Conservation (phyloP, 2,113 vertebrate genomes). For the Tychaedon coryphoeus region DNA sequence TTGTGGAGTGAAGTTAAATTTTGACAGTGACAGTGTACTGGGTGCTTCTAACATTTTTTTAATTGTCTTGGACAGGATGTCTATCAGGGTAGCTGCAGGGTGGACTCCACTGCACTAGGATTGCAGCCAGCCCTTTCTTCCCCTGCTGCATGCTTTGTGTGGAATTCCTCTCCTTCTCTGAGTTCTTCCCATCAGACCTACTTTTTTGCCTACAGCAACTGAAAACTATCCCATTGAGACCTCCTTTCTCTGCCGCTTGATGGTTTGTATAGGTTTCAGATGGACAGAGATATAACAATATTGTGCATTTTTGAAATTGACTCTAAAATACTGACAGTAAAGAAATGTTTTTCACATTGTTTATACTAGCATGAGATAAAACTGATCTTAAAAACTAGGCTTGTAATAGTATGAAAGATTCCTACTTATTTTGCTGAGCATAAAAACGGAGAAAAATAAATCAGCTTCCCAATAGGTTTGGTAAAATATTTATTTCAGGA, state of each 20-base stretch:
- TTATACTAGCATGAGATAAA: neutral
- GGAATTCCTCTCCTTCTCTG: neutral
- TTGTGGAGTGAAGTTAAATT: neutral
- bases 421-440: neutral
- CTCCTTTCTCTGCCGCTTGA: neutral
- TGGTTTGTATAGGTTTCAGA: neutral
- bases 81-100: neutral
- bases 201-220: neutral
- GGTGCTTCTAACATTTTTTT: neutral
- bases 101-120: neutral
- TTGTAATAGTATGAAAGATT: neutral
- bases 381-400: neutral
- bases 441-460: neutral
- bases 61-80: neutral
- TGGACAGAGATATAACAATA: neutral
- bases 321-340: neutral
- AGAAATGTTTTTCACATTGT: neutral
- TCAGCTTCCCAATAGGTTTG: neutral
- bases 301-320: neutral
- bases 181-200: neutral
- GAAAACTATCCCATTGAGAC: neutral
- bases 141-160: neutral
- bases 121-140: neutral
- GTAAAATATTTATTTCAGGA: slow-evolving; percentile 33
- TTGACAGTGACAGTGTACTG: neutral